A percentile compares a stretch with the other conserved stretches of the same genome.
These are phyloP conservation scores for Aphidius gifuensis DNA, from an alignment of 1,140 invertebrate species.

Conservation along the genomic window DNA sequence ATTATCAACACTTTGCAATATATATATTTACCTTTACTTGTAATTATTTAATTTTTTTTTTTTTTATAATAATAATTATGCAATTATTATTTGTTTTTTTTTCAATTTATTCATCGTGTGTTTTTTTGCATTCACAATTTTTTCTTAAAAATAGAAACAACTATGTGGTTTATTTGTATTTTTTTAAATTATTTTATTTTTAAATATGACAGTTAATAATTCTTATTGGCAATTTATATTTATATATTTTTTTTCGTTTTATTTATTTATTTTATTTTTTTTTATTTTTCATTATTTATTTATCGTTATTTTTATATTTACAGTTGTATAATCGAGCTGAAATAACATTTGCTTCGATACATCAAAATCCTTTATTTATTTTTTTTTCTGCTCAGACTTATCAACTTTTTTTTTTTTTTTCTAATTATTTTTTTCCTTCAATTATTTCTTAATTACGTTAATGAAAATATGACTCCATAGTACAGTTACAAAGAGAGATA, in stretches of 20 bases:
- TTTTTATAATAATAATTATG: background rate
- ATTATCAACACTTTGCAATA: slow-evolving; percentile 11
- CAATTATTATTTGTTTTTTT: slow-evolving; percentile 1
- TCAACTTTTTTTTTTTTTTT: no score
- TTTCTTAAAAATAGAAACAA: slow-evolving; percentile 26
- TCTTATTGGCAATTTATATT: slow-evolving; percentile 25
- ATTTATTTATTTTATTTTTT: background rate
- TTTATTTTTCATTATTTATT: background rate
- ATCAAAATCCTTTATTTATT: no score
- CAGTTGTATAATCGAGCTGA: background rate
- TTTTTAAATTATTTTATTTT: slow-evolving; percentile 9
- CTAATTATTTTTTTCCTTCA: no score
- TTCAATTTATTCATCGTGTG: background rate
- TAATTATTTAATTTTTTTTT: background rate
- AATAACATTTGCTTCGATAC: no score
- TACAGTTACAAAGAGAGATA: no score
- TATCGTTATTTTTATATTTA: no score
- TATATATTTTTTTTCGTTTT: slow-evolving; percentile 16
- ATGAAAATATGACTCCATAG: no score
- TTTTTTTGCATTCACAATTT: slow-evolving; percentile 8
- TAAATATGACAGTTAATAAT: no score
- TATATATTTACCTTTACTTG: background rate
- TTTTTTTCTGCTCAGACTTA: no score
- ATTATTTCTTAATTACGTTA: no score
- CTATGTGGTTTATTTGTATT: slow-evolving; percentile 15